Evolutionary conservation across 2,797 vertebrate species (phyloP).

Genomic region (Gymnodraco acuticeps): DNA sequence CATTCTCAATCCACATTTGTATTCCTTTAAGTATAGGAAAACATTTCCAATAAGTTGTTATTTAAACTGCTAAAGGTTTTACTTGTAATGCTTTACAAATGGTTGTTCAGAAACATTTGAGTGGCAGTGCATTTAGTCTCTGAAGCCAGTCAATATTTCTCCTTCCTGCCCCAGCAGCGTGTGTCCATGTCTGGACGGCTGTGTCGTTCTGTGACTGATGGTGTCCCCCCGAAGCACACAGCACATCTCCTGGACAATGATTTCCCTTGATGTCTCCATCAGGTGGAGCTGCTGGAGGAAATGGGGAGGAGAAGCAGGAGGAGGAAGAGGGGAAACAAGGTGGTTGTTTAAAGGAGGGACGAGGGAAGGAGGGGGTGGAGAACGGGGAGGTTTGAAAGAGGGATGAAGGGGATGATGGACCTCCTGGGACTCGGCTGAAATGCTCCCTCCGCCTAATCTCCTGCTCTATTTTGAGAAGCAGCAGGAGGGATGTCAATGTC

Average conservation of each 20-base stretch:
- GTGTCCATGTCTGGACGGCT: conserved; percentile 27
- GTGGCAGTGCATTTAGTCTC: conserved; percentile 14
- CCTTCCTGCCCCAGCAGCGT: conserved; percentile 10
- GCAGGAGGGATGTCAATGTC: conserved; percentile 54
- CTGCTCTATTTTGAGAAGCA: conserved; percentile 70
- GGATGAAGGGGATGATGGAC: conserved; percentile 52
- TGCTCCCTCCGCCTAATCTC: conserved; percentile 58
- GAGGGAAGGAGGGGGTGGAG: conserved; percentile 12
- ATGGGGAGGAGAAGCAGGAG: conserved; percentile 15
- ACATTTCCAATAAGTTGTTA: background rate
- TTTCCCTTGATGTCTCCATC: conserved; percentile 73
- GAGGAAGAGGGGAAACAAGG: conserved; percentile 1
- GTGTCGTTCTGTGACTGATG: conserved; percentile 61
- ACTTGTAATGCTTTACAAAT: background rate
- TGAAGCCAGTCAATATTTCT: conserved; percentile 34
- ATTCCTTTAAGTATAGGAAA: background rate
- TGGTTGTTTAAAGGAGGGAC: conserved; percentile 22
- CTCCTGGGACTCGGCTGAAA: conserved; percentile 64
- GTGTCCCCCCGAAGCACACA: conserved; percentile 32
- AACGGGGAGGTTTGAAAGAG: conserved; percentile 19
- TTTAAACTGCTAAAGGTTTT: background rate
- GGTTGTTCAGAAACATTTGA: conserved; percentile 16
- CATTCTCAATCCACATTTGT: background rate
- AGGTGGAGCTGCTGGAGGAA: conserved; percentile 56
- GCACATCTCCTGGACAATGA: conserved; percentile 52